These are phyloP conservation scores for Hydrozoanthus tunicans DNA, from an alignment of 64 coral and sea anemone species.

Conservation along the genomic window DNA sequence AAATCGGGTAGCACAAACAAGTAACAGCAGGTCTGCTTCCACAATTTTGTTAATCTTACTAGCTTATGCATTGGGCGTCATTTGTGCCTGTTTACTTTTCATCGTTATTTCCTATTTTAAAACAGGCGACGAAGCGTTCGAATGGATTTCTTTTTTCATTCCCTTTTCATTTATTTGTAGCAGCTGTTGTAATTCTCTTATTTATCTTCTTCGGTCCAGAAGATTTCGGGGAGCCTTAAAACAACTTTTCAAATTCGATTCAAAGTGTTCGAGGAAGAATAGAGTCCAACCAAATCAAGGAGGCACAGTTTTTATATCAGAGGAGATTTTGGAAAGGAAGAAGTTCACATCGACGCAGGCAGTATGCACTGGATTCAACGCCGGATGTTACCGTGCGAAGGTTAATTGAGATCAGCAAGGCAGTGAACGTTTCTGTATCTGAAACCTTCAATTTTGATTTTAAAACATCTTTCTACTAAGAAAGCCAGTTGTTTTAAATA, in stretches of 20 bases:
- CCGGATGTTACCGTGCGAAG: too few species aligned
- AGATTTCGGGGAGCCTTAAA: neutral
- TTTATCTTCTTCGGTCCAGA: neutral
- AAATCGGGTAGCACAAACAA: too few species aligned
- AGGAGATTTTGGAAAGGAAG: neutral
- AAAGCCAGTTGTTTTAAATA: too few species aligned
- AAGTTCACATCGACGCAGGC: too few species aligned
- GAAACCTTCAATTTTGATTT: too few species aligned
- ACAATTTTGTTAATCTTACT: neutral
- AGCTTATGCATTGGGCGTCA: neutral
- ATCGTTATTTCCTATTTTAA: too few species aligned
- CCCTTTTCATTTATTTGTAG: neutral
- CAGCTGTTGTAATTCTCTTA: neutral
- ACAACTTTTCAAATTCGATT: neutral
- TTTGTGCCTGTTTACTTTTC: neutral
- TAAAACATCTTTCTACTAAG: too few species aligned
- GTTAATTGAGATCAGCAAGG: too few species aligned
- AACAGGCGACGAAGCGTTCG: neutral
- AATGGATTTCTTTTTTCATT: neutral
- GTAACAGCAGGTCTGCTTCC: too few species aligned
- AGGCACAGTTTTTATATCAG: neutral
- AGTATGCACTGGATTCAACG: too few species aligned
- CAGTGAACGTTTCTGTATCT: too few species aligned
- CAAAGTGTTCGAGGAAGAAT: neutral
- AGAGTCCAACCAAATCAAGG: neutral